Conservation (phyloP, 35 echinoderm and acorn worm genomes). For the Patiria miniata region DNA sequence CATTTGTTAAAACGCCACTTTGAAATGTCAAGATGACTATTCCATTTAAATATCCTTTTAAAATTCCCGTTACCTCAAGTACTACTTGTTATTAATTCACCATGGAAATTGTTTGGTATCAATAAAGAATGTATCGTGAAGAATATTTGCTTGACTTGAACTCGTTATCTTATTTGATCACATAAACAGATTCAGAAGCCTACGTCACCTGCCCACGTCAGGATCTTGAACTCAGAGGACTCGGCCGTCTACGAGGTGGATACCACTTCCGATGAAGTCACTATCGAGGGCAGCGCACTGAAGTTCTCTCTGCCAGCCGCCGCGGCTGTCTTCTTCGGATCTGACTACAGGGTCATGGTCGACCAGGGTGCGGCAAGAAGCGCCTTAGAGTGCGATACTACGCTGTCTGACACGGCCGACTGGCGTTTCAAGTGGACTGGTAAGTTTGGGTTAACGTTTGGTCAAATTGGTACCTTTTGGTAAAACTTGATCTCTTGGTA, state of each 20-base stretch:
- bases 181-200: background rate
- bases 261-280: background rate
- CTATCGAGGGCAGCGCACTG: slow-evolving; percentile 1
- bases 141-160: too few species aligned
- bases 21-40: too few species aligned
- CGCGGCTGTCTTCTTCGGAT: background rate
- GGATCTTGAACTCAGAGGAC: background rate
- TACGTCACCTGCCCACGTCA: background rate
- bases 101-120: too few species aligned
- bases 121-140: too few species aligned
- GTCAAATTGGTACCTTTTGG: too few species aligned
- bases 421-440: background rate
- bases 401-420: background rate
- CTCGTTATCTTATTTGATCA: background rate
- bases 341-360: background rate
- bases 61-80: too few species aligned
- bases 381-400: background rate
- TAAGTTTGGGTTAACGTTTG: background rate
- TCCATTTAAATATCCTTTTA: too few species aligned
- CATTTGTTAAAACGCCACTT: too few species aligned
- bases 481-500: too few species aligned
- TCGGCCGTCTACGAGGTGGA: background rate
- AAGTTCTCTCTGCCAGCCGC: background rate
- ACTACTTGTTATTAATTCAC: too few species aligned
- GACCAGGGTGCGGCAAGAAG: background rate